Conservation (phyloP, 2,888 invertebrate genomes). For the Labia minor region DNA sequence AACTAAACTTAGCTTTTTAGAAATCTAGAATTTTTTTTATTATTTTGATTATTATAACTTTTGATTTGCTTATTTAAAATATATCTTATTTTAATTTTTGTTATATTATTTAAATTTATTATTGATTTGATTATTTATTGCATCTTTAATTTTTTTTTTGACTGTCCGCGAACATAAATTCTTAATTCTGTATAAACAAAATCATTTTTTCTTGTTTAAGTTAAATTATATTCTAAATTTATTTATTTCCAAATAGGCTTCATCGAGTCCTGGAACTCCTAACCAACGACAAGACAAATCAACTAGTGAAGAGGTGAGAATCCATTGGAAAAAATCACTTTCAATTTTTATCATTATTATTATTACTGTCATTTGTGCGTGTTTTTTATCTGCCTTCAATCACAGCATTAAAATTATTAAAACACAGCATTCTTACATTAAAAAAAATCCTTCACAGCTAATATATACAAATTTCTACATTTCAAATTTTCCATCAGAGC, state of each 20-base stretch:
- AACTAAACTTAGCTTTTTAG: too few species aligned
- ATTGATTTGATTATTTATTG: slow-evolving; percentile 16
- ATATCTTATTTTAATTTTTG: slow-evolving; percentile 14
- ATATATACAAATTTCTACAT: too few species aligned
- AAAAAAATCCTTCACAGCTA: not conserved
- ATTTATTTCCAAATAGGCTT: slow-evolving; percentile 29
- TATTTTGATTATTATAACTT: not conserved
- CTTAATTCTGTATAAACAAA: slow-evolving; percentile 17
- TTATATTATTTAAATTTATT: slow-evolving; percentile 13
- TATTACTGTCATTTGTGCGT: not conserved
- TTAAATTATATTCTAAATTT: slow-evolving; percentile 13
- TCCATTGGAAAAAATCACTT: slow-evolving; percentile 26
- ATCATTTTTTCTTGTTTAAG: slow-evolving; percentile 15
- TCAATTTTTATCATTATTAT: slow-evolving; percentile 17
- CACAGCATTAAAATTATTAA: not conserved
- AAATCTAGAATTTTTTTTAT: not conserved
- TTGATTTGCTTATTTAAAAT: slow-evolving; percentile 17
- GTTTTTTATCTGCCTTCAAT: slow-evolving; percentile 9
- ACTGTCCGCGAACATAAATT: slow-evolving; percentile 15
- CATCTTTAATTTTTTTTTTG: not conserved
- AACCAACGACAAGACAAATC: slow-evolving; percentile 83
- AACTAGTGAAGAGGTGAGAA: slow-evolving; percentile 86
- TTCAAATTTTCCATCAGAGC: too few species aligned
- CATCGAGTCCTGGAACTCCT: slow-evolving; percentile 66
- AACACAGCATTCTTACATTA: not conserved